These are phyloP conservation scores for Sternotherus odoratus DNA, from an alignment of 2,797 vertebrate genomes.

Conservation along the genomic window DNA sequence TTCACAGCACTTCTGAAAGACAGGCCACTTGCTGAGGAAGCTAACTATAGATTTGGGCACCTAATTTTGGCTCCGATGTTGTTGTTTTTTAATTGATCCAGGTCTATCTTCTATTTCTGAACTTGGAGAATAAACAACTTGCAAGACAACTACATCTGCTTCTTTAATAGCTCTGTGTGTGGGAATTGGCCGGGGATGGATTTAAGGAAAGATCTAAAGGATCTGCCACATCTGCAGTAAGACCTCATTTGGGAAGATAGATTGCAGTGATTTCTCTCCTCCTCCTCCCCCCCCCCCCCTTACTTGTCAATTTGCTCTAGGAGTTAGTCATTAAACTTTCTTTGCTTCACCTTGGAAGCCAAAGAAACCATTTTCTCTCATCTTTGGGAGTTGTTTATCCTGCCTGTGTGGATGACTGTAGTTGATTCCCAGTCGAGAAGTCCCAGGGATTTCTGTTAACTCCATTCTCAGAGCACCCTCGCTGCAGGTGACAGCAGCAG, in stretches of 20 bases:
- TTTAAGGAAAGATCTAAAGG: background rate
- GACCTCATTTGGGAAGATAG: background rate
- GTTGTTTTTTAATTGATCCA: rapidly evolving
- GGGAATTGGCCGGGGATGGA: background rate
- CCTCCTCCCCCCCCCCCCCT: background rate
- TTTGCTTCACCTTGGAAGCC: background rate
- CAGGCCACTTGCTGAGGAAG: background rate
- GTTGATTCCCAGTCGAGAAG: background rate
- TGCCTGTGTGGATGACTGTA: background rate
- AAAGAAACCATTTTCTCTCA: background rate
- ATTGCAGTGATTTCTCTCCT: background rate
- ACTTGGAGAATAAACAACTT: background rate
- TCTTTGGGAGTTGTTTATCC: background rate
- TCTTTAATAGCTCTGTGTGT: background rate
- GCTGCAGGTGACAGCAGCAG: background rate
- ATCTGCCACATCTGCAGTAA: background rate
- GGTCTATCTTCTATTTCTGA: background rate
- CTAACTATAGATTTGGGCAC: background rate
- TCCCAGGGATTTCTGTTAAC: rapidly evolving
- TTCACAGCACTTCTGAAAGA: background rate
- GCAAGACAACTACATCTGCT: background rate
- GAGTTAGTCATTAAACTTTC: background rate
- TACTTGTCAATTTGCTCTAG: background rate
- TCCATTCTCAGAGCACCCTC: rapidly evolving
- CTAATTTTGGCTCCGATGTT: background rate